Evolutionary conservation across 1,140 invertebrate species (phyloP), one percentile per base, ranked within the genome.

Genomic region (Eurosta solidaginis): DNA sequence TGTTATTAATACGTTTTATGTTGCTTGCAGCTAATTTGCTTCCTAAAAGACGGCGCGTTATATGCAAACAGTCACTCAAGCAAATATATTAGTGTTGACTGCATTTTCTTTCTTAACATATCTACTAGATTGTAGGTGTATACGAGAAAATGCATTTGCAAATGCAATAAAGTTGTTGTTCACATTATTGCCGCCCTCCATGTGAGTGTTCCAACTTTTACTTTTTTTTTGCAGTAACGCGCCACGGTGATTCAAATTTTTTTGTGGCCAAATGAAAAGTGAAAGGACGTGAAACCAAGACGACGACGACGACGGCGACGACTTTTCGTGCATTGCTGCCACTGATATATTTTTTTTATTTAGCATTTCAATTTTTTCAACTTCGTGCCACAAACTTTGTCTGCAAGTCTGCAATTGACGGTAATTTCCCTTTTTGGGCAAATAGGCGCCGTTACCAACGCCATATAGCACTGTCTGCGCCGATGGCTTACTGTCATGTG

Each of bases 351-450:
- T 20, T 52, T 52, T 22, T 22, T 5, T 52, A 25, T 6, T 17
- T 36, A 17, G 33, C 59, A 59, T 59, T 59, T 29, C 10, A 17
- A 14, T 10, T 42, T 6, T 59, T 59, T 29, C 10, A 17, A 14
- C 3, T 42, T 6, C 9, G 33, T 68, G 59, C 33, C 59, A 20
- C 54, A 63, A 63, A 63, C 25, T 17, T 12, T 59, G 14, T n/a
- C 10, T 25, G 25, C 27, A 14, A 68, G 59, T 33, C 59, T 27
- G n/a, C 1, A 33, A 17, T 20, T 68, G 59, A 17, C 59, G 33
- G n/a, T 42, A 68, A 68, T 68, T 68, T 68, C 59, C 59, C 59
- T 68, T 68, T 59, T 68, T 40, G 59, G 59, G 33, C 59, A 68
- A 68, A 14, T 29, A 40, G 59, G 59, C 59, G 59, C 33, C 59